Percentiles rank a stretch among this genome's conserved stretches.
Conservation (phyloP, 2,888 invertebrate genomes). For the Alviniconcha strummeri region DNA sequence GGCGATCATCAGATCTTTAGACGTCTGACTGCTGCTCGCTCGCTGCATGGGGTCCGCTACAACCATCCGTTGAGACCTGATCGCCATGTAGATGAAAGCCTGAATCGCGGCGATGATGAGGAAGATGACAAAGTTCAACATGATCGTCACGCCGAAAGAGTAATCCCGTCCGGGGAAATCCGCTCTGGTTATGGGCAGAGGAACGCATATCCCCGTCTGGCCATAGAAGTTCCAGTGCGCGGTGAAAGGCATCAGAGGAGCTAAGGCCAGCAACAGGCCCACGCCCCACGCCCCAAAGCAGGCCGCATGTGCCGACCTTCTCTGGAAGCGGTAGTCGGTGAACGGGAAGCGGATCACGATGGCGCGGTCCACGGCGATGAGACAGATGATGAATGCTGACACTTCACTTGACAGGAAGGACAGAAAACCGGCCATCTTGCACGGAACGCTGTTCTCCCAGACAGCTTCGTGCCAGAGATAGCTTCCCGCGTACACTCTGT, state of each 20-base stretch:
- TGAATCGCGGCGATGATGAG: no score
- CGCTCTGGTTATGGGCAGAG: no score
- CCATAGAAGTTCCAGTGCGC: constrained; percentile 58
- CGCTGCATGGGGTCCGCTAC: no score
- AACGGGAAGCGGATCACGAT: constrained; percentile 79
- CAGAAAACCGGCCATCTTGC: constrained; percentile 53
- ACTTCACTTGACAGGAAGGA: constrained; percentile 77
- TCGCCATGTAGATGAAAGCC: no score
- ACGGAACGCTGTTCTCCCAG: constrained; percentile 49
- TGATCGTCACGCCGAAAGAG: no score
- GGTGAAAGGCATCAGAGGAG: constrained; percentile 60
- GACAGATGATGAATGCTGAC: constrained; percentile 78
- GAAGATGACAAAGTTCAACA: no score
- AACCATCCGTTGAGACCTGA: no score
- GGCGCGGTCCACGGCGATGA: constrained; percentile 80
- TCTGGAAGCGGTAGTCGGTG: constrained; percentile 54
- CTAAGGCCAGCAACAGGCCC: constrained; percentile 56
- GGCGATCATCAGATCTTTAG: no score
- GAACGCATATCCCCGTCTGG: no score
- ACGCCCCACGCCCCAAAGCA: constrained; percentile 56
- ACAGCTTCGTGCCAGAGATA: constrained; percentile 49
- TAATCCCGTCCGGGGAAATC: no score
- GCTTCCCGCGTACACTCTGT: constrained; percentile 46
- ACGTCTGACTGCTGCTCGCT: no score
- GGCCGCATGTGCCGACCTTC: constrained; percentile 48